Evolutionary conservation across 2,888 invertebrate species (phyloP).

Genomic region (Caenorhabditis sp.): DNA sequence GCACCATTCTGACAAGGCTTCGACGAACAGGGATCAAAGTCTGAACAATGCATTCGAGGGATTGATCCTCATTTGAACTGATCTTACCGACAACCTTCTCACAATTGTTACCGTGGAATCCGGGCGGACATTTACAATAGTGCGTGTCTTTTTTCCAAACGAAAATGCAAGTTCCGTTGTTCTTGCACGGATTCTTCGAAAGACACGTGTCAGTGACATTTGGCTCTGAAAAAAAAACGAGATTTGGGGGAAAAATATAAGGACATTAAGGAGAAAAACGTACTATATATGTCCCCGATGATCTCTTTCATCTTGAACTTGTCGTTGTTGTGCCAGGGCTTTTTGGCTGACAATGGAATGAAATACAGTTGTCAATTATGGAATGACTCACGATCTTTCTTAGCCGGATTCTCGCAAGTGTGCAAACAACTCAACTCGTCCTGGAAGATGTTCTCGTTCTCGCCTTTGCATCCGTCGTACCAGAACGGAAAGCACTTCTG

Average conservation of each 20-base stretch:
- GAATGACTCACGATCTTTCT: slow-evolving; percentile 64
- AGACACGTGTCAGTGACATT: slow-evolving; percentile 69
- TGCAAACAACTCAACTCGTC: slow-evolving; percentile 70
- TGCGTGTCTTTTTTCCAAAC: slow-evolving; percentile 69
- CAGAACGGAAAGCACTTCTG: slow-evolving; percentile 76
- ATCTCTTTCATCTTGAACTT: slow-evolving; percentile 69
- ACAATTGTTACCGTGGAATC: slow-evolving; percentile 74
- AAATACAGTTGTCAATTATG: too few relatives aligned
- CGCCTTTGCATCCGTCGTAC: slow-evolving; percentile 76
- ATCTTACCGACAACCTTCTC: slow-evolving; percentile 71
- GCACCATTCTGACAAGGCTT: slow-evolving; percentile 76
- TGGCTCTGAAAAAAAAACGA: slow-evolving; percentile 56
- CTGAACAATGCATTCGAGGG: slow-evolving; percentile 40
- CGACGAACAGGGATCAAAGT: slow-evolving; percentile 72
- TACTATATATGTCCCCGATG: slow-evolving; percentile 63
- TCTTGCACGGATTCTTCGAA: slow-evolving; percentile 73
- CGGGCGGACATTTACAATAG: slow-evolving; percentile 73
- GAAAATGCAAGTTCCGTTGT: slow-evolving; percentile 75
- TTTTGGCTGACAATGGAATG: slow-evolving; percentile 63
- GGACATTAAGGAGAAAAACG: slow-evolving; percentile 11
- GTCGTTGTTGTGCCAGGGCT: slow-evolving; percentile 73
- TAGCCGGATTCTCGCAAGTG: slow-evolving; percentile 73
- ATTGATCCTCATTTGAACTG: neutral
- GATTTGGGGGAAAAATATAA: neutral
- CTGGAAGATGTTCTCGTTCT: slow-evolving; percentile 74